Evolutionary conservation across 2,113 vertebrate genomes (phyloP), one percentile per base, ranked within the genome.

Genomic region (Dasyprocta punctata): DNA sequence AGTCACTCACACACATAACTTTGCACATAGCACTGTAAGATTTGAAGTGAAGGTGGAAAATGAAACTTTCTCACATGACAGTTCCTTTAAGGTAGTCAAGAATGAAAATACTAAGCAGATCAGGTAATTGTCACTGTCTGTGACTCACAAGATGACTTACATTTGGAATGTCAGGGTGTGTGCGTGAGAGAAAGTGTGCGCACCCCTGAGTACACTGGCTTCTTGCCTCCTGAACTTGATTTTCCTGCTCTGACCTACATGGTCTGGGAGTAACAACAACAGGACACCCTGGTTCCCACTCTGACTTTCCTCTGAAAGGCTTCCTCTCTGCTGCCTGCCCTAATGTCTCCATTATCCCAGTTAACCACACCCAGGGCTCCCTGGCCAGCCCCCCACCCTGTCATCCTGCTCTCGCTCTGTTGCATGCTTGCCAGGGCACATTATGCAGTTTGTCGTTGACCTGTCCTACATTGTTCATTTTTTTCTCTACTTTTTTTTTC

Each of bases 61-160:
- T 24, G 44, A 85, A 61, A 38, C 28, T 86, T 92, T 65, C 80
- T 84, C 89, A 54, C 73, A 44, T 67, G 22, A 1, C 44, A 36
- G 60, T 24, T 89, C 36, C 67, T 61, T 52, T 38, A n/a, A 67
- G 2, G 26, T 1, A 44, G 38, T 80, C 49, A 6, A 20, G 41
- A 93, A 77, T 44, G 93, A 93, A 90, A 90, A 90, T 71, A 60
- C 84, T 63, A 44, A 92, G 61, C 85, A 49, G 86, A 84, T 81
- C 67, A 56, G 36, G 58, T 95, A n/a, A 85, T 92, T 54, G 80
- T 82, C 33, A 36, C 75, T 84, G 10, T 69, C 36, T 75, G 28
- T 92, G 96, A 95, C 38, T 98, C 96, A 95, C 14, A 3, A 2
- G n/a, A 14, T 19, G 44, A 16, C 28, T 92, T 33, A 7, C 33